Evolutionary conservation across 2,113 vertebrate species (phyloP).

Genomic region (Calidris pugnax): DNA sequence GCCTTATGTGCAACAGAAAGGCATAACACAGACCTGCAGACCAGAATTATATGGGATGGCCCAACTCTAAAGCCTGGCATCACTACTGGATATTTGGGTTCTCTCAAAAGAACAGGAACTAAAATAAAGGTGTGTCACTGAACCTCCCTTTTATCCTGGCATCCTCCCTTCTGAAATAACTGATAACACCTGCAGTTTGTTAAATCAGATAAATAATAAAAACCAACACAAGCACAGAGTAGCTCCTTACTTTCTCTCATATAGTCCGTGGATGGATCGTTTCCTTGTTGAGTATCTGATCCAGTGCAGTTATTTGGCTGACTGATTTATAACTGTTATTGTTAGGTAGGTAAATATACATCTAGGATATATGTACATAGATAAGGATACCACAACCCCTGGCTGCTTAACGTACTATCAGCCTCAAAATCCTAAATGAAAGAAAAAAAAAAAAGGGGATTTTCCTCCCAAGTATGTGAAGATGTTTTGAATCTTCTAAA

Average conservation of each 20-base stretch:
- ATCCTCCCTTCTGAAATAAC: not conserved
- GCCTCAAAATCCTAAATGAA: not conserved
- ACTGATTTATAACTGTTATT: not conserved
- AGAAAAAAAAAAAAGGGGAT: not conserved
- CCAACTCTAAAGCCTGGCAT: not conserved
- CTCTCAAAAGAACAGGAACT: not conserved
- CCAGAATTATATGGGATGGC: fast-evolving
- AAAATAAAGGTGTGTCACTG: not conserved
- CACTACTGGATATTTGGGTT: not conserved
- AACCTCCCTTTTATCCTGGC: not conserved
- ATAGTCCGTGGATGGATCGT: fast-evolving
- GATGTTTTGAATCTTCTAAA: not conserved
- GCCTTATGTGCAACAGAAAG: not conserved
- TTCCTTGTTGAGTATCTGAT: not conserved
- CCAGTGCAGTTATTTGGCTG: not conserved
- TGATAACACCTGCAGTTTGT: not conserved
- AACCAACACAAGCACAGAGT: not conserved
- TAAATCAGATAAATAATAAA: not conserved
- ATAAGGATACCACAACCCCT: not conserved
- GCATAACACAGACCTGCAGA: not conserved
- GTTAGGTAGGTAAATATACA: not conserved
- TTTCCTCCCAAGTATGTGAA: not conserved
- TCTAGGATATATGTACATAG: not conserved
- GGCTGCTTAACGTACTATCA: not conserved
- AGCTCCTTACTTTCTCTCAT: not conserved